phyloP scores from a whole-genome alignment of 2,113 vertebrate species.

The Glareola pratincola region DNA sequence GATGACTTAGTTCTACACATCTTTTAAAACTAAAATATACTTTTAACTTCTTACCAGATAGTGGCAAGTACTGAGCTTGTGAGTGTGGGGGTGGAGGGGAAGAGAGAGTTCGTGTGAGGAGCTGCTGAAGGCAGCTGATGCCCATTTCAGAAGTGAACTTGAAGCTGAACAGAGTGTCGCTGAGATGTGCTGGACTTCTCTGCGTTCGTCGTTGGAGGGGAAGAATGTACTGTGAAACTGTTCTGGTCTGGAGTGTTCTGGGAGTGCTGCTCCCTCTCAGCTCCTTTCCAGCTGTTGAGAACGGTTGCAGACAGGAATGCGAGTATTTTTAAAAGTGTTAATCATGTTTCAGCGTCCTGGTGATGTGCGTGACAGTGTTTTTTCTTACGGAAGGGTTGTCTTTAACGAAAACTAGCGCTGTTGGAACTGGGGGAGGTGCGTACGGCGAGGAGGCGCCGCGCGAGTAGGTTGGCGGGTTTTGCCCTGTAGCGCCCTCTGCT shows the following conservation, averaged over 20 bases:
- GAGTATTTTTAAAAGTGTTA: background rate
- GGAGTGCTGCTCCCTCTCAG: background rate
- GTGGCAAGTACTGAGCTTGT: background rate
- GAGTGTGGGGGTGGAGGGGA: background rate
- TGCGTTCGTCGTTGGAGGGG: too few species aligned
- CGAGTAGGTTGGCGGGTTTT: background rate
- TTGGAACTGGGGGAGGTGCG: too few species aligned
- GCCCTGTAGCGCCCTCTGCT: slow-evolving; percentile 33
- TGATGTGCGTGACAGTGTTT: background rate
- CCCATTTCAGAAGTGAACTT: rapidly evolving
- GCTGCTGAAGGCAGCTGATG: background rate
- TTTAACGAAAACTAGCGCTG: background rate
- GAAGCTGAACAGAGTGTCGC: background rate
- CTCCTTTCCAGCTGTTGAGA: background rate
- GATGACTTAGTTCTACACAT: background rate
- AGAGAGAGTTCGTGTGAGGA: background rate
- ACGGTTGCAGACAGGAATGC: background rate
- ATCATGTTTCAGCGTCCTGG: rapidly evolving
- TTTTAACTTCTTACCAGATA: background rate
- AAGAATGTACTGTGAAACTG: background rate
- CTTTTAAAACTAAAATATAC: background rate
- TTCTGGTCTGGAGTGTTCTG: background rate
- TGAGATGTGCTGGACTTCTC: background rate
- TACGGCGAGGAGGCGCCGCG: too few species aligned
- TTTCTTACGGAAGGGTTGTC: too few species aligned